Conservation (phyloP, 2,888 invertebrate species). For the Chloroclystis v-ata region DNA sequence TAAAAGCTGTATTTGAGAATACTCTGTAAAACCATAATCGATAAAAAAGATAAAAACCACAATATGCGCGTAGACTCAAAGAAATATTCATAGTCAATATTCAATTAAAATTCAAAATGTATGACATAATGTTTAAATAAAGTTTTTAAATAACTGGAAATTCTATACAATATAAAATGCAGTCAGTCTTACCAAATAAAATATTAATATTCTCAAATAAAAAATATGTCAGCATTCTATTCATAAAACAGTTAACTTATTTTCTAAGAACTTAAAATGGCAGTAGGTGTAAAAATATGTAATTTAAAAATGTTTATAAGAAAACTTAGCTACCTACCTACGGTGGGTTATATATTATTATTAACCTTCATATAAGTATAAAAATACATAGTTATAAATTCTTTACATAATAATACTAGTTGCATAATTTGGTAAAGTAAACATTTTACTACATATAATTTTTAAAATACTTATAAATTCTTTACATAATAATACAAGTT, state of each 20-base stretch:
- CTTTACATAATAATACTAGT: too few relatives aligned
- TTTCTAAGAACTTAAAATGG: neutral
- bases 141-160: conserved; percentile 2
- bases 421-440: too few relatives aligned
- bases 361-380: conserved; percentile 23
- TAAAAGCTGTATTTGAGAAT: neutral
- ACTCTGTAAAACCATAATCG: too few relatives aligned
- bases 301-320: neutral
- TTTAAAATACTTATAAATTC: too few relatives aligned
- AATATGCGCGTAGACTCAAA: too few relatives aligned
- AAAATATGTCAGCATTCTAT: neutral
- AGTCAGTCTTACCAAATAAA: conserved; percentile 20
- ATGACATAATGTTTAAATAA: too few relatives aligned
- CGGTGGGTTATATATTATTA: conserved; percentile 20
- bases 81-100: too few relatives aligned
- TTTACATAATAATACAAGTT: too few relatives aligned
- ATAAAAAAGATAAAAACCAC: too few relatives aligned
- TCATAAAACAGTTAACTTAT: neutral
- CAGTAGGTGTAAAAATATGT: too few relatives aligned
- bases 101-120: too few relatives aligned
- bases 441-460: too few relatives aligned
- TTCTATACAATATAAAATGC: neutral
- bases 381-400: neutral
- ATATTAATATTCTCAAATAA: neutral
- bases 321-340: conserved; percentile 9